Conservation (phyloP, 2,113 vertebrate genomes). For the Rallus limicola region DNA sequence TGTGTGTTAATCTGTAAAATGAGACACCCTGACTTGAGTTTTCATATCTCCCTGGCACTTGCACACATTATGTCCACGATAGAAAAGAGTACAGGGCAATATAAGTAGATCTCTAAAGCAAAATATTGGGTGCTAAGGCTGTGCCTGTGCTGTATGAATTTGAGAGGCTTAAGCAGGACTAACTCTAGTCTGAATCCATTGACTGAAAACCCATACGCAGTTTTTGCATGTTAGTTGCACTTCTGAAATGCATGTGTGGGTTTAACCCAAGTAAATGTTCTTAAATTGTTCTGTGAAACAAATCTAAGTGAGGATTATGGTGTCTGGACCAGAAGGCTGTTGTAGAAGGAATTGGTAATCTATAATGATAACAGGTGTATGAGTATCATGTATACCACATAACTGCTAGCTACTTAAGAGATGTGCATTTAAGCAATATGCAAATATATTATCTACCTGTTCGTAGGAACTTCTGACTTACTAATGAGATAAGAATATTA, state of each 20-base stretch:
- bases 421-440: neutral
- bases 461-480: neutral
- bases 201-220: neutral
- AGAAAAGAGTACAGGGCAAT: neutral
- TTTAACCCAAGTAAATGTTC: neutral
- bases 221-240: neutral
- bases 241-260: fast-evolving
- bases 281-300: neutral
- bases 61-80: neutral
- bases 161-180: neutral
- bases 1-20: neutral
- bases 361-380: neutral
- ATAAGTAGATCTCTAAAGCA: neutral
- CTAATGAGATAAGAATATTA: neutral
- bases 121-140: neutral
- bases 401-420: neutral
- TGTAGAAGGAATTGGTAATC: neutral
- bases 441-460: neutral
- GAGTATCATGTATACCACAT: neutral
- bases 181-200: neutral
- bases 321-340: neutral
- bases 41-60: neutral
- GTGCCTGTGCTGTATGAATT: neutral
- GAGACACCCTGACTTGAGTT: neutral
- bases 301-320: neutral